phyloP scores from a whole-genome alignment of 2,797 vertebrate species.

The Falco novaeseelandiae region DNA sequence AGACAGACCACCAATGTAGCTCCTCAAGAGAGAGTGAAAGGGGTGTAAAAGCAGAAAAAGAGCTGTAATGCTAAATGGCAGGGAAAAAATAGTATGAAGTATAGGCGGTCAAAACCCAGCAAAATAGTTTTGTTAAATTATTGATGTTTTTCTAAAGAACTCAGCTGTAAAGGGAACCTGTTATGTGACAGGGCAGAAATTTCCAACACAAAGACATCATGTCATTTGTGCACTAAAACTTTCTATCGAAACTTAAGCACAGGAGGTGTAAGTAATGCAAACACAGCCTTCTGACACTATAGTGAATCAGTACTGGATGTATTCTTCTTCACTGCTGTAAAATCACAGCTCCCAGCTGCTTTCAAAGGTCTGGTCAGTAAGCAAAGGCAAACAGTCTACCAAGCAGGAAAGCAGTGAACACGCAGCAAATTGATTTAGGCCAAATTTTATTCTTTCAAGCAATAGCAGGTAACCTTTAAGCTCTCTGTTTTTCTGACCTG shows the following conservation, averaged over 20 bases:
- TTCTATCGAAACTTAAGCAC: neutral
- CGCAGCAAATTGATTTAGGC: neutral
- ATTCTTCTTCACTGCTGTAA: neutral
- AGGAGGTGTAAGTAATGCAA: neutral
- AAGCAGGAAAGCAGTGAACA: neutral
- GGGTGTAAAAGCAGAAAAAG: neutral
- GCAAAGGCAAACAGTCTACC: neutral
- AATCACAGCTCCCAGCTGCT: neutral
- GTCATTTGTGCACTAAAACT: neutral
- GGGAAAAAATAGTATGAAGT: neutral
- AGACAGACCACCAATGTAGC: neutral
- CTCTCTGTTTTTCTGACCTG: conserved; percentile 25
- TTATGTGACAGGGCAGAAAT: neutral
- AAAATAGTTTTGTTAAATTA: neutral
- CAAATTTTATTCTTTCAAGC: conserved; percentile 15
- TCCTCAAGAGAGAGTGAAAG: neutral
- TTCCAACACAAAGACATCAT: neutral
- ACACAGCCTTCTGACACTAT: neutral
- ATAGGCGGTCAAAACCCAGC: neutral
- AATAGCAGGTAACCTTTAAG: neutral
- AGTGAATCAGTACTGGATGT: neutral
- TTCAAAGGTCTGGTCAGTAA: neutral
- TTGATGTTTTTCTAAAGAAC: neutral
- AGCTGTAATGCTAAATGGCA: neutral
- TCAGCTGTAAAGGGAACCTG: neutral